phyloP scores from a whole-genome alignment of 37 sponge, comb jelly and placozoan genomes.

The Spongilla lacustris region DNA sequence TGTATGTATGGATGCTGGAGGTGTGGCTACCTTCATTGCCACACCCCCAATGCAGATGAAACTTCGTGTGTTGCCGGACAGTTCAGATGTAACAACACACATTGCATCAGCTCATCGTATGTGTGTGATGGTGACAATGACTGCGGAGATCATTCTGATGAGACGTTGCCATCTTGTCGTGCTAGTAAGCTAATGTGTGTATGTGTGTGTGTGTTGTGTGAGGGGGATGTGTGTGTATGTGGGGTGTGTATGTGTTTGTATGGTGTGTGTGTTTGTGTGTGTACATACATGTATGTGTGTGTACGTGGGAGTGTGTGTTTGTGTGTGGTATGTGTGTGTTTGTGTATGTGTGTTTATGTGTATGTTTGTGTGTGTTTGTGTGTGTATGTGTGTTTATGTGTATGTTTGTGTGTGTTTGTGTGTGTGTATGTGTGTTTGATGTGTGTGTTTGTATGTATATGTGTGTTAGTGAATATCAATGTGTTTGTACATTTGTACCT shows the following conservation, averaged over 20 bases:
- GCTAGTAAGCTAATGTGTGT: slow-evolving; percentile 4
- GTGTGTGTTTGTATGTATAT: slow-evolving; percentile 47
- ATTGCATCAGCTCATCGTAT: slow-evolving; percentile 2
- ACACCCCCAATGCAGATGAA: background rate
- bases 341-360: background rate
- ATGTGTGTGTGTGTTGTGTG: slow-evolving; percentile 4
- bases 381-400: too few species aligned
- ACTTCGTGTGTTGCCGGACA: background rate
- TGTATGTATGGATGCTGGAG: too few species aligned
- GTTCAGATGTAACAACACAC: slow-evolving; percentile 19
- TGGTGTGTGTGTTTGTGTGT: background rate
- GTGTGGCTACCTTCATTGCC: too few species aligned
- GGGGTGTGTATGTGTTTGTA: slow-evolving; percentile 2
- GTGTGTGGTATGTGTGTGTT: background rate
- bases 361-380: slow-evolving; percentile 12
- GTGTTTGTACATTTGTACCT: slow-evolving; percentile 8
- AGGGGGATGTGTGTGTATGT: too few species aligned
- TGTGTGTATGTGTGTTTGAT: slow-evolving; percentile 31
- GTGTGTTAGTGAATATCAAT: slow-evolving; percentile 36
- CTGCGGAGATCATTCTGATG: slow-evolving; percentile 67
- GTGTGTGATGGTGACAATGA: slow-evolving; percentile 62
- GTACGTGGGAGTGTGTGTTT: slow-evolving; percentile 5
- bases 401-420: slow-evolving; percentile 1
- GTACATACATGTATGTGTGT: too few species aligned
- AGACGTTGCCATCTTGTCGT: background rate